Evolutionary conservation across 2,113 vertebrate genomes (phyloP).

Genomic region (Nestor notabilis): DNA sequence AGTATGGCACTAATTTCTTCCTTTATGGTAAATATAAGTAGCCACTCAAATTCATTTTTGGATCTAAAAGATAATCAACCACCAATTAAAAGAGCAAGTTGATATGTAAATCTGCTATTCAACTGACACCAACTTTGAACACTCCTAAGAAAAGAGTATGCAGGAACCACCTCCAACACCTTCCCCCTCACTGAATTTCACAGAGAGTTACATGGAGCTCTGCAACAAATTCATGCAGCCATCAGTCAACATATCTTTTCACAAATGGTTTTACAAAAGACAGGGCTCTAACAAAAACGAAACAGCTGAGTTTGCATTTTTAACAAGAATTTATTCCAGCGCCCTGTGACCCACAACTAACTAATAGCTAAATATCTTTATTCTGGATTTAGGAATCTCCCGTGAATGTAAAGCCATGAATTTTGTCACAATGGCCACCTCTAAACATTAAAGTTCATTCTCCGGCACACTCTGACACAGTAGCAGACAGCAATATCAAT

Average conservation of each 20-base stretch:
- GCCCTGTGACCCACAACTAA: neutral
- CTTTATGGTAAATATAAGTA: neutral
- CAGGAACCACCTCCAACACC: neutral
- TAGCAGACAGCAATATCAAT: neutral
- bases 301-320: neutral
- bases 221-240: neutral
- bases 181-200: neutral
- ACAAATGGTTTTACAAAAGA: neutral
- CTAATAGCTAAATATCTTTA: neutral
- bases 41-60: neutral
- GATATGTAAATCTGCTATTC: neutral
- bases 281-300: neutral
- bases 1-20: neutral
- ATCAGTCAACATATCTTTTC: neutral
- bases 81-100: neutral
- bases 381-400: neutral
- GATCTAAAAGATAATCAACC: neutral
- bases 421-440: neutral
- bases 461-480: neutral
- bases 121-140: neutral
- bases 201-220: neutral
- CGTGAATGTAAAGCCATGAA: rapidly evolving
- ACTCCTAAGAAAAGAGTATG: neutral
- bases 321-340: neutral
- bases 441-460: neutral